Evolutionary conservation across 30 jellyfish, hydroid and myxozoan species (phyloP).

Genomic region (Catostylus mosaicus): DNA sequence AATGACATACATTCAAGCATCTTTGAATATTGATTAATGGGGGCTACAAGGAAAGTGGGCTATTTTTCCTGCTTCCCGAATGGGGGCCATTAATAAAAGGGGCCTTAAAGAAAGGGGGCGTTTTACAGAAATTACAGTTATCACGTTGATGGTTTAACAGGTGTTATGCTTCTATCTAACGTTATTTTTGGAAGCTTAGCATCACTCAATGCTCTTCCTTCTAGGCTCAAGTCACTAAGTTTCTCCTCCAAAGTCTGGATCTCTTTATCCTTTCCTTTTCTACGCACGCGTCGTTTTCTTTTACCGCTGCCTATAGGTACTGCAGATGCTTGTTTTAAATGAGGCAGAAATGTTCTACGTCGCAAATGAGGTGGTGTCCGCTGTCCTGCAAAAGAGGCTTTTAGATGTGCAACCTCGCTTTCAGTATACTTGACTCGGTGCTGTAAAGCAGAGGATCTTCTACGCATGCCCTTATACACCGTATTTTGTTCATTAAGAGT

Average conservation of each 20-base stretch:
- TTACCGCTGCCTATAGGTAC: constrained; percentile 15
- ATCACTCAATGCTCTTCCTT: not conserved
- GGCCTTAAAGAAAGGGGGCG: too few species aligned
- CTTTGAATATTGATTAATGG: too few species aligned
- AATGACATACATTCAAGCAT: too few species aligned
- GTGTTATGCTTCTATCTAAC: not conserved
- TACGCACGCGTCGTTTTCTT: constrained; percentile 13
- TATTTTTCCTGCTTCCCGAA: too few species aligned
- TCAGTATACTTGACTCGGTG: constrained; percentile 62
- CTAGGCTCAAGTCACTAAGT: not conserved
- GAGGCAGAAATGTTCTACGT: constrained; percentile 64
- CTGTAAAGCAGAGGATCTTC: constrained; percentile 26
- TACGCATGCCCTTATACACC: not conserved
- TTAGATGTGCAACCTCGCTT: constrained; percentile 58
- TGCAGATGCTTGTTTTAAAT: constrained; percentile 26
- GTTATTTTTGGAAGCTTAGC: constrained; percentile 18
- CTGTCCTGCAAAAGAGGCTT: constrained; percentile 67
- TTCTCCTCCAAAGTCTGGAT: not conserved
- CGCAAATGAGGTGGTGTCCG: constrained; percentile 55
- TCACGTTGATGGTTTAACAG: not conserved
- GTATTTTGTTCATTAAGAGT: not conserved
- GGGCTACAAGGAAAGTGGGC: too few species aligned
- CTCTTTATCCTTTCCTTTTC: not conserved
- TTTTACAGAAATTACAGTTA: too few species aligned
- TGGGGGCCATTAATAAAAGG: too few species aligned